Base-by-base conservation (phyloP, 2,888 invertebrate genomes). In the Netelia fuscicornis region DNA sequence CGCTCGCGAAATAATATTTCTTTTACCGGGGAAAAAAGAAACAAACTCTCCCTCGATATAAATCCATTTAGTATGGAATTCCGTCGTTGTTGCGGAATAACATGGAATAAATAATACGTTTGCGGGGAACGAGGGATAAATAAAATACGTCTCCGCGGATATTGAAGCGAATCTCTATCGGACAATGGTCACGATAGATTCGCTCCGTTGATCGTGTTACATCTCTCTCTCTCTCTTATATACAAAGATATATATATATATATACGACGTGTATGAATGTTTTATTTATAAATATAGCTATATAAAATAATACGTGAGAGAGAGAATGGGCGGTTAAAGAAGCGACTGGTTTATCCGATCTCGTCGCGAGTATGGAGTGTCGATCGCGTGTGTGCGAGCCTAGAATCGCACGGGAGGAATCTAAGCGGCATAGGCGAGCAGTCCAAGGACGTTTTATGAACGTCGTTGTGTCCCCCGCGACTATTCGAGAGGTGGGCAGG, bases 401-500 rank as follows among this genome's bases (percentile, higher is more conserved):
- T 71, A 79, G 72, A 82, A 82, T 85, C 79, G 30, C 67, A 58
- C 79, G 56, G 80, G 65, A 76, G 82, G 72, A 82, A 82, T 85
- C 79, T 80, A 82, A 85, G 85, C 85, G 79, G 68, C 77, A 62
- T 54, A 30, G 65, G 74, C 56, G 54, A 70, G 30, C 52, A 65
- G 65, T 65, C 64, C 71, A 71, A 79, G 78, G 78, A 79, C 78
- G 78, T 62, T 20, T 48, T 70, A 60, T 13, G 48, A 48, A 48
- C 13, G 48, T 48, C 48, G 11, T 48, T 13, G 11, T 48, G 11
- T 13, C 48, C 48, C 48, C 52, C 42, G 20, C 60, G 13, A 25
- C 78, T 20, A 65, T 52, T 30, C 68, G 74, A 68, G 48, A 91
- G 92, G 90, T 91, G 87, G 20, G 44, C 25, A 76, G 84, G 86